phyloP scores from a whole-genome alignment of 2,888 invertebrate genomes.

The Hipparchia semele region DNA sequence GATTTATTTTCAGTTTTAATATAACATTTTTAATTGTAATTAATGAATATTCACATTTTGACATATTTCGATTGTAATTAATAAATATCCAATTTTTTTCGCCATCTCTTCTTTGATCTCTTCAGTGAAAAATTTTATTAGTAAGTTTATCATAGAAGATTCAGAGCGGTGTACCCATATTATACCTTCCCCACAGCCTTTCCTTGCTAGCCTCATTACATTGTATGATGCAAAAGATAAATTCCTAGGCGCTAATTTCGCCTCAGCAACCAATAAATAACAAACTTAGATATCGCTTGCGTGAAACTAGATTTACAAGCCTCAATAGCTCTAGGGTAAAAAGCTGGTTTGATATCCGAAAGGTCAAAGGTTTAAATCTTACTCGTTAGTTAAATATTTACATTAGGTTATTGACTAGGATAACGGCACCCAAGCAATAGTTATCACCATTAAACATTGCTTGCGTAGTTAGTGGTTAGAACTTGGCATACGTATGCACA shows the following conservation, averaged over 20 bases:
- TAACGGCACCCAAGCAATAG: no score
- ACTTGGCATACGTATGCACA: no score
- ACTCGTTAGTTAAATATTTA: neutral
- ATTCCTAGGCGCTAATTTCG: slow-evolving; percentile 17
- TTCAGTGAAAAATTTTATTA: slow-evolving; percentile 51
- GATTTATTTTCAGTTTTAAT: no score
- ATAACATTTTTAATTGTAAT: no score
- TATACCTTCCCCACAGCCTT: slow-evolving; percentile 32
- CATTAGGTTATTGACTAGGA: no score
- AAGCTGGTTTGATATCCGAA: neutral
- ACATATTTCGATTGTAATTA: no score
- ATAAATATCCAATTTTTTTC: no score
- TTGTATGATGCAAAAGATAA: slow-evolving; percentile 20
- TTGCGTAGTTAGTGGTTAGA: no score
- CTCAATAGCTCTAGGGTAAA: neutral
- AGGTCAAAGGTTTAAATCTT: neutral
- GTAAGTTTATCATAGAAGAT: slow-evolving; percentile 55
- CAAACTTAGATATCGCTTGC: neutral
- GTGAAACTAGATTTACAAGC: slow-evolving; percentile 3
- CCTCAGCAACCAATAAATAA: slow-evolving; percentile 19
- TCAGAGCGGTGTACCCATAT: slow-evolving; percentile 42
- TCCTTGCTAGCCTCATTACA: slow-evolving; percentile 29
- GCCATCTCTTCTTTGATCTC: neutral
- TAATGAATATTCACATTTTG: no score
- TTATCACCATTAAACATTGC: no score